Evolutionary conservation across 2,888 invertebrate genomes (phyloP), one percentile per base, ranked within the genome.

Genomic region (Leptinotarsa tumamoca): DNA sequence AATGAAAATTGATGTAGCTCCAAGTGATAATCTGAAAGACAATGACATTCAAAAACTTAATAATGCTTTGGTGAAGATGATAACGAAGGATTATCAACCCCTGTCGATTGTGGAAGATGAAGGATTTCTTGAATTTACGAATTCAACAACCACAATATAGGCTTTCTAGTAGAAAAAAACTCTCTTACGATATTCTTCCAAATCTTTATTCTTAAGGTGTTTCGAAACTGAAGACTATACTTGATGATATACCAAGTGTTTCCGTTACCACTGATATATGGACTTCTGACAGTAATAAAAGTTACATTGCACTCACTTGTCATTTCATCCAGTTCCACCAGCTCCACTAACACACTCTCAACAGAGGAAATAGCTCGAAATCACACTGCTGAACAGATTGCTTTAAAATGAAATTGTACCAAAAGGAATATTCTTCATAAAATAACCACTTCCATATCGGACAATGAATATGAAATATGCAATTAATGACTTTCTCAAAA

Each of bases 71-170:
- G 18, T 82, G 17, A 80, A 80, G 76, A 81, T 82, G 80, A 79
- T 81, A 23, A 73, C 71, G 17, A 73, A 21, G 17, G 82, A 83
- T 73, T 33, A 33, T 33, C 5, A 83, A 68, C 83, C 80, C 7
- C 69, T 83, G 33, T 82, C 80, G 2, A 69, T 84, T 61, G 83
- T 84, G 5, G 83, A 84, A 78, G 80, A 84, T 75, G 50, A 71
- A 63, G 82, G 84, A 27, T 84, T 84, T 75, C 50, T 76, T 52
- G 80, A 81, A 56, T 7, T 33, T 4, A 79, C 13, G 72, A 77
- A 67, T 68, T 74, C 68, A 2, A 68, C 71, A 82, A 73, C 79
- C 33, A 76, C 10, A 83, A 82, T 78, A 73, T 81, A 18, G 72
- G 77, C 3, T 77, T 80, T 1, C 69, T 82, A 66, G 77, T 83